Conservation (phyloP, 2,888 invertebrate species). For the Drosophila paramelanica region DNA sequence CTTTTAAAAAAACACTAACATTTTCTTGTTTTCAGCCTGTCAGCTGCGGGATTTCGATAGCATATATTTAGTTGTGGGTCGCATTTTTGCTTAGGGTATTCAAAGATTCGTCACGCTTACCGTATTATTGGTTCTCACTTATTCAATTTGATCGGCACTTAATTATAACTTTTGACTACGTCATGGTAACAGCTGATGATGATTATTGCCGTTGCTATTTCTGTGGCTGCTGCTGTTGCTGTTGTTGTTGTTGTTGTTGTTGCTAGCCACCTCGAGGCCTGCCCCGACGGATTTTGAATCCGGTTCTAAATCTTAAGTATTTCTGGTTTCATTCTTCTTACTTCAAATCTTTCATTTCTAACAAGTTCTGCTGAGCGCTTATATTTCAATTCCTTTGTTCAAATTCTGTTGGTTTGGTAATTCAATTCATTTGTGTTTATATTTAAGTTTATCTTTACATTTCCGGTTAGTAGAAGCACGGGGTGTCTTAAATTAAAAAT, state of each 20-base stretch:
- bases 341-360: slow-evolving; percentile 18
- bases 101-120: slow-evolving; percentile 49
- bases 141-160: slow-evolving; percentile 73
- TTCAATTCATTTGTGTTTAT: slow-evolving; percentile 34
- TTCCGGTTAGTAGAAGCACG: slow-evolving; percentile 51
- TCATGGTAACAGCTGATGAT: slow-evolving; percentile 64
- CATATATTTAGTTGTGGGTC: slow-evolving; percentile 14
- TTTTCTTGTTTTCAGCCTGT: slow-evolving; percentile 5
- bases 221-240: slow-evolving; percentile 24
- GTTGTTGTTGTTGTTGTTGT: slow-evolving; percentile 30
- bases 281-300: slow-evolving; percentile 54
- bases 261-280: slow-evolving; percentile 23
- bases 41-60: slow-evolving; percentile 8
- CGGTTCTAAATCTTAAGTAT: slow-evolving; percentile 67
- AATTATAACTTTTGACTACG: slow-evolving; percentile 74
- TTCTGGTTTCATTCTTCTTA: slow-evolving; percentile 62
- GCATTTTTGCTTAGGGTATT: slow-evolving; percentile 46
- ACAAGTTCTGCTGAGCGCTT: slow-evolving; percentile 41
- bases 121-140: slow-evolving; percentile 39
- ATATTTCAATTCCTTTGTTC: slow-evolving; percentile 63
- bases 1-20: slow-evolving; percentile 4
- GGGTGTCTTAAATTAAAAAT: background rate
- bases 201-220: slow-evolving; percentile 41
- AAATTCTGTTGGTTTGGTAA: slow-evolving; percentile 29
- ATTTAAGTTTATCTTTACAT: slow-evolving; percentile 49